Evolutionary conservation across 2,113 vertebrate genomes (phyloP).

Genomic region (Oreotrochilus melanogaster): DNA sequence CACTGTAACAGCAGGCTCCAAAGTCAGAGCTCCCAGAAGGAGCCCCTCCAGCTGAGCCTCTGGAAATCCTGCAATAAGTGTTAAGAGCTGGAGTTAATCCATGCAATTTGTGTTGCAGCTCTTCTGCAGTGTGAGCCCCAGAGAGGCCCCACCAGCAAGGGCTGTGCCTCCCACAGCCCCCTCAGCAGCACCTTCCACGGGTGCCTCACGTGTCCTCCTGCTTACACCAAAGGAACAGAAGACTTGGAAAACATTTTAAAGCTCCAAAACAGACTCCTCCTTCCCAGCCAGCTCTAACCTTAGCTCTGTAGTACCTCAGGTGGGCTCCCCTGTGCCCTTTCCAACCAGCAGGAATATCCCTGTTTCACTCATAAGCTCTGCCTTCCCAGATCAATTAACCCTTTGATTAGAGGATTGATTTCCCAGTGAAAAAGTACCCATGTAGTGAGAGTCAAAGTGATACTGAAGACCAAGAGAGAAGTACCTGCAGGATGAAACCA

Average conservation of each 20-base stretch:
- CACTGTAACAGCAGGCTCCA: rapidly evolving
- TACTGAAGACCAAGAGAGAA: neutral
- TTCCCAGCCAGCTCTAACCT: neutral
- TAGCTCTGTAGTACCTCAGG: neutral
- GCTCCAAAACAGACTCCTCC: neutral
- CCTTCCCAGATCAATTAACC: neutral
- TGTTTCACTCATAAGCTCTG: neutral
- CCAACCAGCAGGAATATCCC: neutral
- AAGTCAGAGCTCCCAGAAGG: rapidly evolving
- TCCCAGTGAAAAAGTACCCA: neutral
- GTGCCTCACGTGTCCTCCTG: neutral
- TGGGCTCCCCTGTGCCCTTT: neutral
- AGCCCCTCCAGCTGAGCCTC: neutral
- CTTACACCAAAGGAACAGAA: neutral
- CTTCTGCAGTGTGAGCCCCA: neutral
- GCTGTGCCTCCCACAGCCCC: rapidly evolving
- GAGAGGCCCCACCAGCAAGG: neutral
- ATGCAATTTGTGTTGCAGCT: neutral
- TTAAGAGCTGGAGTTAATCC: rapidly evolving
- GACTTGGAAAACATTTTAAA: neutral
- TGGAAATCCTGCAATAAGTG: neutral
- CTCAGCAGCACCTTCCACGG: neutral
- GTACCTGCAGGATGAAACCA: rapidly evolving
- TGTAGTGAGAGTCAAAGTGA: neutral
- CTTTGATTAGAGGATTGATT: neutral